These are phyloP conservation scores for Limnodromus scolopaceus DNA, from an alignment of 2,797 vertebrate species.

Conservation along the genomic window DNA sequence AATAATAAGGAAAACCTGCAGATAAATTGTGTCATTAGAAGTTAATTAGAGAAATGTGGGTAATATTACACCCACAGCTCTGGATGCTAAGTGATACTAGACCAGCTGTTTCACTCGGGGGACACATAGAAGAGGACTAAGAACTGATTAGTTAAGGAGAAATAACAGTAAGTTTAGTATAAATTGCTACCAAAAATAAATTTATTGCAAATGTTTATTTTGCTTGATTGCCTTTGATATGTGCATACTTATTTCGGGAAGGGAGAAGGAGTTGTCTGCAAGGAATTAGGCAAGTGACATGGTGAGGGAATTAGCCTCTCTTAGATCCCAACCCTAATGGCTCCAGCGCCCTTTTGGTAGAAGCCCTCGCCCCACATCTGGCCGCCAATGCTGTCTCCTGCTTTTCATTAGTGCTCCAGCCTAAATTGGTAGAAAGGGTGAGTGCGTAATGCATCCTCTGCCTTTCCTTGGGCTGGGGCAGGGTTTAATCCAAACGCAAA, in stretches of 20 bases:
- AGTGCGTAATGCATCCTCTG: background rate
- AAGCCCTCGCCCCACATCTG: background rate
- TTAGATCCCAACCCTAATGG: conserved; percentile 10
- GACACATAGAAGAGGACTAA: background rate
- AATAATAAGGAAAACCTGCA: conserved; percentile 10
- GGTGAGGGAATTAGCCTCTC: background rate
- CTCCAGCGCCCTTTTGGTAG: background rate
- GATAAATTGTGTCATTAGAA: conserved; percentile 40
- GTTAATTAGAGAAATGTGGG: conserved; percentile 54
- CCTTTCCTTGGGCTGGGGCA: background rate
- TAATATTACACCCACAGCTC: conserved; percentile 13
- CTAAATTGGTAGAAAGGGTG: conserved; percentile 1
- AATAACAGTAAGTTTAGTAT: conserved; percentile 15
- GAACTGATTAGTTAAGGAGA: conserved; percentile 40
- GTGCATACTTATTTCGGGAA: background rate
- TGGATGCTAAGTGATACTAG: conserved; percentile 11
- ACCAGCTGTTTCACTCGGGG: conserved; percentile 15
- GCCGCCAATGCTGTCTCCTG: background rate
- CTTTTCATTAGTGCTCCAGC: conserved; percentile 40
- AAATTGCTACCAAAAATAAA: conserved; percentile 52
- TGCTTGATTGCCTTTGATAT: conserved; percentile 40
- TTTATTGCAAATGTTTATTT: conserved; percentile 51
- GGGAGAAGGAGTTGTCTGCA: background rate
- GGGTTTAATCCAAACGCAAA: background rate
- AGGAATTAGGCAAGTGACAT: conserved; percentile 27